phyloP scores from a whole-genome alignment of 2,113 vertebrate genomes.

The Pedionomus torquatus region DNA sequence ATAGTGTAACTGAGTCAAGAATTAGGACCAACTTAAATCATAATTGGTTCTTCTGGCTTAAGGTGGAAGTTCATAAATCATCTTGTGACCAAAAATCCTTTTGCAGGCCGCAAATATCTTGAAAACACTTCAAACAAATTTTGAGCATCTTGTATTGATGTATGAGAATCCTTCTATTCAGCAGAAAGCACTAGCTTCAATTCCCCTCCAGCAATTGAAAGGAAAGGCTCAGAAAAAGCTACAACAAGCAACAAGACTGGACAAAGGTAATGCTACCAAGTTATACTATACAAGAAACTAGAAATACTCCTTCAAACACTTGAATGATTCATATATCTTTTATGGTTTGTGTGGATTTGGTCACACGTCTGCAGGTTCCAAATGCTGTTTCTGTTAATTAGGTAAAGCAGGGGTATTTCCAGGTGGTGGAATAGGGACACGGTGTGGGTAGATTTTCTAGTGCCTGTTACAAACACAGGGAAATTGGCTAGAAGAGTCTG shows the following conservation, averaged over 20 bases:
- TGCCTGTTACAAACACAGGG: background rate
- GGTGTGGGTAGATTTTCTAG: background rate
- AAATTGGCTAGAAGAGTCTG: background rate
- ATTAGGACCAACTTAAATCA: background rate
- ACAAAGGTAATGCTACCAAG: slow-evolving; percentile 80
- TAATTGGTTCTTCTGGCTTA: background rate
- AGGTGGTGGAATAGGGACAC: background rate
- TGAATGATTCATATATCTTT: background rate
- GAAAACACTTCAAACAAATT: slow-evolving; percentile 85
- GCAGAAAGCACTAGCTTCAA: slow-evolving; percentile 80
- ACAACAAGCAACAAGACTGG: slow-evolving; percentile 74
- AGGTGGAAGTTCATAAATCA: background rate
- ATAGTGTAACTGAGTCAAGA: background rate
- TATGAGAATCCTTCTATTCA: slow-evolving; percentile 88
- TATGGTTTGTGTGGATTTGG: background rate
- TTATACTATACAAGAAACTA: background rate
- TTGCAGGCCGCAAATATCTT: slow-evolving; percentile 75
- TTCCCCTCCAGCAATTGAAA: slow-evolving; percentile 84
- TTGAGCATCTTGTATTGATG: slow-evolving; percentile 82
- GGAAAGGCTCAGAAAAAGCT: slow-evolving; percentile 81
- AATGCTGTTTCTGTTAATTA: background rate
- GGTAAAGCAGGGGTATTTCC: background rate
- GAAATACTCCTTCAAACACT: background rate
- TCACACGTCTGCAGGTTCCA: background rate
- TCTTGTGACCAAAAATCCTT: slow-evolving; percentile 24